Percentiles rank a stretch among this genome's conserved stretches.
Evolutionary conservation across 2,888 invertebrate genomes (phyloP).

Genomic region (Drosophila tanythrix): DNA sequence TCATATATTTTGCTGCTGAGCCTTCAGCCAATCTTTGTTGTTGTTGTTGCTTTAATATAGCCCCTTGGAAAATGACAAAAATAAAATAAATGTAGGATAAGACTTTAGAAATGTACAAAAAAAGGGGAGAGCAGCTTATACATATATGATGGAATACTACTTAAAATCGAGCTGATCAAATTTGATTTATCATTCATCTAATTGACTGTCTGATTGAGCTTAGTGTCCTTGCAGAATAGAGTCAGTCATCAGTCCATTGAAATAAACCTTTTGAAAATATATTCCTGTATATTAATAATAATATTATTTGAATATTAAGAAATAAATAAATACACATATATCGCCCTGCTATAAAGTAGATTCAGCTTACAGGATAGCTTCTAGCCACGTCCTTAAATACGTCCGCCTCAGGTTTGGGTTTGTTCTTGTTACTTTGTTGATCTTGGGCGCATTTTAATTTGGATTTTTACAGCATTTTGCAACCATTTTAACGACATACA

Average conservation of each 20-base stretch:
- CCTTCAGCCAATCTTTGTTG: constrained; percentile 1
- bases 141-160: not conserved
- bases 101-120: not conserved
- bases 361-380: constrained; percentile 1
- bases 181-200: not conserved
- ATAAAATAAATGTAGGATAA: not conserved
- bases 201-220: not conserved
- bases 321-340: too few relatives aligned
- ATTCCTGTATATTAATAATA: not conserved
- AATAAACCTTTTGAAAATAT: not conserved
- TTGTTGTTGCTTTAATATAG: not conserved
- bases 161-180: not conserved
- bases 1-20: constrained; percentile 29
- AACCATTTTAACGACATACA: constrained; percentile 18
- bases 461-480: constrained; percentile 36
- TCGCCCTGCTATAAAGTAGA: too few relatives aligned
- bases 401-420: not conserved
- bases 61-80: not conserved
- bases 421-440: constrained; percentile 4
- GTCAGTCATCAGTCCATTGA: too few relatives aligned
- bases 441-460: constrained; percentile 56
- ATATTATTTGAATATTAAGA: too few relatives aligned
- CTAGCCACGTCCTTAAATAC: too few relatives aligned
- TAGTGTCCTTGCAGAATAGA: not conserved
- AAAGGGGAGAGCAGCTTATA: not conserved